phyloP scores from a whole-genome alignment of 2,113 vertebrate genomes.

The Hipposideros armiger region DNA sequence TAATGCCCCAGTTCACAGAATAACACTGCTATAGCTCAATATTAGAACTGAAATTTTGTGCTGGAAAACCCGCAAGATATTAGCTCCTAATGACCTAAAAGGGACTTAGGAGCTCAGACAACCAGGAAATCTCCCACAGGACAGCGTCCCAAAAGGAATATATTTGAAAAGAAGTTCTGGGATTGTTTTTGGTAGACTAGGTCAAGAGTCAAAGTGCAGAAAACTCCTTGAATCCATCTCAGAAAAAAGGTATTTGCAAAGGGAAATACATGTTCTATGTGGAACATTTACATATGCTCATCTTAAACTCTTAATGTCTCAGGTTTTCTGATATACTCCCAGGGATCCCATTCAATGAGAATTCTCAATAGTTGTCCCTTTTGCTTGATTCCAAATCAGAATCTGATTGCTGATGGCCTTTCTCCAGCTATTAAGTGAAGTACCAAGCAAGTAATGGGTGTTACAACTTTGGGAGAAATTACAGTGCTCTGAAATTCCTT shows the following conservation, averaged over 20 bases:
- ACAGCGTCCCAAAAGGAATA: not conserved
- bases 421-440: conserved; percentile 29
- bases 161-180: not conserved
- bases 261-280: not conserved
- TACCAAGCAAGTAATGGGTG: conserved; percentile 9
- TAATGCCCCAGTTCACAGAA: not conserved
- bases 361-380: not conserved
- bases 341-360: not conserved
- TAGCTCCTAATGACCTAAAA: not conserved
- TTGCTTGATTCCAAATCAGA: not conserved
- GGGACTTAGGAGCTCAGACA: not conserved
- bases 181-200: not conserved
- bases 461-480: not conserved
- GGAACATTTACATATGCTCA: not conserved
- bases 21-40: not conserved
- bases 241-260: not conserved
- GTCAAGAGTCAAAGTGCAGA: not conserved
- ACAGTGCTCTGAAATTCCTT: not conserved
- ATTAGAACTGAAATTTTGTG: not conserved
- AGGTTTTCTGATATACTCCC: not conserved
- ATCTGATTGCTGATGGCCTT: not conserved
- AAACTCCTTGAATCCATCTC: not conserved
- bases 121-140: not conserved
- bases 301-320: not conserved
- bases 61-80: not conserved